A percentile compares a stretch with the other conserved stretches of the same genome.
Evolutionary conservation across 2,113 vertebrate species (phyloP).

Genomic region (Crotalus viridis): DNA sequence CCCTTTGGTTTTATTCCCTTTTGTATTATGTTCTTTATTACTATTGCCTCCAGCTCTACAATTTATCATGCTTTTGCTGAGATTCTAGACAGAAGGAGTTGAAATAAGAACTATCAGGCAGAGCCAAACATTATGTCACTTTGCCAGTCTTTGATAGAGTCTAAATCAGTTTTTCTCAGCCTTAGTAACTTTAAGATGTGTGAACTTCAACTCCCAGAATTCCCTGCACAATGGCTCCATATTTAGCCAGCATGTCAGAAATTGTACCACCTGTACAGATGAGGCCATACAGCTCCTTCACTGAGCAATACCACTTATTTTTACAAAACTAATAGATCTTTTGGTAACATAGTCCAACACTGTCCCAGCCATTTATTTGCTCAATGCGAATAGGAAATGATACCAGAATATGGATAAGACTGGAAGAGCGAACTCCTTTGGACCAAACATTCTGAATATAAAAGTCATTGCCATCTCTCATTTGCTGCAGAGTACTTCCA

Average conservation of each 20-base stretch:
- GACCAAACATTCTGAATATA: neutral
- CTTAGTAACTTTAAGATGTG: neutral
- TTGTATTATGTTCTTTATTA: neutral
- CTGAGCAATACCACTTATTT: neutral
- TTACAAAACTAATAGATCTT: neutral
- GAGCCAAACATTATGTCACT: neutral
- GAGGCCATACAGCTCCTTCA: neutral
- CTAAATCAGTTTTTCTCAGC: neutral
- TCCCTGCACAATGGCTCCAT: neutral
- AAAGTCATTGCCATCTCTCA: neutral
- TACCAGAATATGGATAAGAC: neutral
- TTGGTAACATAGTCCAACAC: neutral
- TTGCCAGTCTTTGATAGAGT: rapidly evolving
- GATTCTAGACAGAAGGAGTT: neutral
- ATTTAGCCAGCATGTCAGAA: neutral
- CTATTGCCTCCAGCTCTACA: conserved; percentile 33
- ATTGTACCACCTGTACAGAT: neutral
- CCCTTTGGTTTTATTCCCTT: conserved; percentile 17
- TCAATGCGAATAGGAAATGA: neutral
- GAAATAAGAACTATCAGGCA: conserved; percentile 27
- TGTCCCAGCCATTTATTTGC: neutral
- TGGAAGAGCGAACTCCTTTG: neutral
- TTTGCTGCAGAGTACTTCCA: neutral
- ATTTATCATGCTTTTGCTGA: neutral
- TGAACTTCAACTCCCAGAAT: neutral